phyloP scores from a whole-genome alignment of 1,140 invertebrate genomes.

The Sinonovacula constricta region DNA sequence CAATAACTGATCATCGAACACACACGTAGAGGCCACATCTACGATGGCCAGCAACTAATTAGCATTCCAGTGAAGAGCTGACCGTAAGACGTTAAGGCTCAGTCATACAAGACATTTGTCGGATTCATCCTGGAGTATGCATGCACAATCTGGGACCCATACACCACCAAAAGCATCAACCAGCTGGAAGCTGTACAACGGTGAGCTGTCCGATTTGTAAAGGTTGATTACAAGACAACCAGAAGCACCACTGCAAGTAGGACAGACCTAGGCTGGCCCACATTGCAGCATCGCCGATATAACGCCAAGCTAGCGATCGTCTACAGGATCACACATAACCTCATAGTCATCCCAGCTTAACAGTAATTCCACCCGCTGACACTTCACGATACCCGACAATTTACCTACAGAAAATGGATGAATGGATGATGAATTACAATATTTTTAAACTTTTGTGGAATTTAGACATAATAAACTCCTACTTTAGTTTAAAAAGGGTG shows the following conservation, averaged over 20 bases:
- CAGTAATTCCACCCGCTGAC: no score
- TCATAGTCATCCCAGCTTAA: no score
- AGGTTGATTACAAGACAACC: not conserved
- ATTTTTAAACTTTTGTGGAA: no score
- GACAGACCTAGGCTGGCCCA: no score
- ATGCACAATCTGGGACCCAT: slow-evolving; percentile 51
- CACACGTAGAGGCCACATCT: not conserved
- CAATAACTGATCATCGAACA: slow-evolving; percentile 1
- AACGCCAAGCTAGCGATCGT: no score
- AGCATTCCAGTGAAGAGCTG: slow-evolving; percentile 23
- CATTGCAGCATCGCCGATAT: no score
- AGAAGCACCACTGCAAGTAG: slow-evolving; percentile 13
- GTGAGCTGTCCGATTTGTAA: slow-evolving; percentile 44
- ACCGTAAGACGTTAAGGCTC: slow-evolving; percentile 4
- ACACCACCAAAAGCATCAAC: slow-evolving; percentile 22
- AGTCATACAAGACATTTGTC: slow-evolving; percentile 14
- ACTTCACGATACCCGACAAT: no score
- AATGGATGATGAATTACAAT: no score
- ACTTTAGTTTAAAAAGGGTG: no score
- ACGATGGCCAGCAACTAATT: slow-evolving; percentile 29
- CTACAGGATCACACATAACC: no score
- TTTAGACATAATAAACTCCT: no score
- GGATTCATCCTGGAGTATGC: slow-evolving; percentile 44
- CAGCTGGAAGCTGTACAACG: slow-evolving; percentile 54
- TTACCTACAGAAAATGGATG: no score